A percentile compares a stretch with the other conserved stretches of the same genome.
These are phyloP conservation scores for Micropterix aruncella DNA, from an alignment of 2,888 invertebrate genomes.

Conservation along the genomic window DNA sequence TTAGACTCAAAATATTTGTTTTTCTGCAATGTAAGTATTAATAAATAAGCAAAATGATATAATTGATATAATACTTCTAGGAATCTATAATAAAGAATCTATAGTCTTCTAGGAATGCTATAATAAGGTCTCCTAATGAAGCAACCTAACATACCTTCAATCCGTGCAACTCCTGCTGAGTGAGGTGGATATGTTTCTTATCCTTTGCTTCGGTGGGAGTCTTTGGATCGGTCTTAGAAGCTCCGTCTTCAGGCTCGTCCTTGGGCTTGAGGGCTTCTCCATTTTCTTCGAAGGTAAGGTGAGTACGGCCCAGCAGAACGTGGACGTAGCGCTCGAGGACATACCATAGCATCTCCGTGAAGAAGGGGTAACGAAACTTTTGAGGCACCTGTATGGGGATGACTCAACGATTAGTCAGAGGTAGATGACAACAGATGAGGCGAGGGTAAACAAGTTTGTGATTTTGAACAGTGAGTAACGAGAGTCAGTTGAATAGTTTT, in stretches of 20 bases:
- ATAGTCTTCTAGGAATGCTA: too few species aligned
- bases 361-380: conserved; percentile 96
- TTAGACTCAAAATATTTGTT: too few species aligned
- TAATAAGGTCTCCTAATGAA: neutral
- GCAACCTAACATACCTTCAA: conserved; percentile 40
- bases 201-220: conserved; percentile 18
- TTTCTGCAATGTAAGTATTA: too few species aligned
- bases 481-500: conserved; percentile 10
- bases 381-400: conserved; percentile 80
- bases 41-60: too few species aligned
- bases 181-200: conserved; percentile 57
- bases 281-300: conserved; percentile 40
- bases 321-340: conserved; percentile 86
- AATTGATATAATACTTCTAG: too few species aligned
- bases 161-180: conserved; percentile 67
- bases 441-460: conserved; percentile 1
- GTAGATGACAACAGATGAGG: too few species aligned
- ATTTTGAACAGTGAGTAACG: neutral
- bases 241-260: conserved; percentile 7
- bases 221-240: conserved; percentile 1
- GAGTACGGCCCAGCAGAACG: conserved; percentile 71
- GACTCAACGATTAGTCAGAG: too few species aligned
- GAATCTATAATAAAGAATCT: too few species aligned
- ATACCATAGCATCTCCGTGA: conserved; percentile 97
- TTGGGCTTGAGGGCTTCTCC: conserved; percentile 13